Evolutionary conservation across 2,113 vertebrate genomes (phyloP).

Genomic region (Ramphastos sulfuratus): DNA sequence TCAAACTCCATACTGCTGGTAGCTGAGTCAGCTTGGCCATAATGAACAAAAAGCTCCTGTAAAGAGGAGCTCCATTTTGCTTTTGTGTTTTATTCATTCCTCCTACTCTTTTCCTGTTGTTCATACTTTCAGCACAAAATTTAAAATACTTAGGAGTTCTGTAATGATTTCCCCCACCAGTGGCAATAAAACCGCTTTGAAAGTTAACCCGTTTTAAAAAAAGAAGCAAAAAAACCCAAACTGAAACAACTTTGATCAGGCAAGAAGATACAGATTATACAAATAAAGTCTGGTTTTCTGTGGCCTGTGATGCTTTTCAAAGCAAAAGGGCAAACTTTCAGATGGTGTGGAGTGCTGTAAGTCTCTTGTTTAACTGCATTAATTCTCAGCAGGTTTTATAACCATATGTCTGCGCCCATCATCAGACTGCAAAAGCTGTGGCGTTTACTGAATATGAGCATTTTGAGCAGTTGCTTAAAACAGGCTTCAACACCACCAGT

Average conservation of each 20-base stretch:
- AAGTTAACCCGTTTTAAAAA: neutral
- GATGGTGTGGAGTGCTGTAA: neutral
- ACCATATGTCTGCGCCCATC: neutral
- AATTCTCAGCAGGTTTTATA: neutral
- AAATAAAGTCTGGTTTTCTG: neutral
- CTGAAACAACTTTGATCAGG: neutral
- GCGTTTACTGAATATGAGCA: rapidly evolving
- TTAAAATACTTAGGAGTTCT: neutral
- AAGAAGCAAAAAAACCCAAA: neutral
- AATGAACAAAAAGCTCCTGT: neutral
- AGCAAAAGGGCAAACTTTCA: neutral
- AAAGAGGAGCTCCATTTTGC: neutral
- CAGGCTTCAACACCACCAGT: rapidly evolving
- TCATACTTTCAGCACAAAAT: neutral
- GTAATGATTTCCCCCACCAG: neutral
- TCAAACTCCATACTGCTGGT: rapidly evolving
- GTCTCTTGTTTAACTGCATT: neutral
- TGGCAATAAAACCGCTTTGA: neutral
- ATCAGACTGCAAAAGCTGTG: neutral
- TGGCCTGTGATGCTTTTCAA: neutral
- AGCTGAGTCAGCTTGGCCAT: rapidly evolving
- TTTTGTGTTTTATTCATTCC: neutral
- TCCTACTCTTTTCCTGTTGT: neutral
- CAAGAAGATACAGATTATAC: neutral
- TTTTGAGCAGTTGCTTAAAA: neutral